phyloP scores from a whole-genome alignment of 2,113 vertebrate genomes.

The Turdus rufiventris region DNA sequence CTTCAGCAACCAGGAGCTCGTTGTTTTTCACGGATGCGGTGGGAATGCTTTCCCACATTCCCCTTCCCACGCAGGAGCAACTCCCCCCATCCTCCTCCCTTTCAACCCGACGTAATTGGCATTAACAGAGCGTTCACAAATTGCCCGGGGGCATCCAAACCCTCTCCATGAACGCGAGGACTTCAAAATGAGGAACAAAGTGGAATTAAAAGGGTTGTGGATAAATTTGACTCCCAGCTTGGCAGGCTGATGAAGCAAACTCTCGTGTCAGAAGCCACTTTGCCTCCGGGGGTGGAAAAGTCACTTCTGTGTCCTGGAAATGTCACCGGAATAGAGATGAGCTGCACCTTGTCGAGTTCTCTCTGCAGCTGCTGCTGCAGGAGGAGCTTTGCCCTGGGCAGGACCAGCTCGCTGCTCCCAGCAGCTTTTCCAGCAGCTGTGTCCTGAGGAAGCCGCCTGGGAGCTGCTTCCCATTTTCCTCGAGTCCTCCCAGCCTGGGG shows the following conservation, averaged over 20 bases:
- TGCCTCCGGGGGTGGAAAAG: neutral
- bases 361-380: neutral
- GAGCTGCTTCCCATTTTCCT: neutral
- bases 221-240: neutral
- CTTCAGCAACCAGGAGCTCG: neutral
- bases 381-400: neutral
- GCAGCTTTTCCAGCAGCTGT: neutral
- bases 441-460: neutral
- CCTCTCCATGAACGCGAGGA: neutral
- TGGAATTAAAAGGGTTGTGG: neutral
- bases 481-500: neutral
- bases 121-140: constrained; percentile 3
- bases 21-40: neutral
- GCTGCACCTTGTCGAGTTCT: neutral
- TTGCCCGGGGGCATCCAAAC: neutral
- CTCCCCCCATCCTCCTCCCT: neutral
- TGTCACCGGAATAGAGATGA: neutral
- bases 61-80: neutral
- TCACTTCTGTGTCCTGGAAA: neutral
- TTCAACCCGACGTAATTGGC: neutral
- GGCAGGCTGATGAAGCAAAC: neutral
- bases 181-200: neutral
- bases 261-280: neutral
- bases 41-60: neutral
- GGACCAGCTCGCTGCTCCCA: neutral